Conservation (phyloP, 2,113 vertebrate genomes). For the Upupa epops region DNA sequence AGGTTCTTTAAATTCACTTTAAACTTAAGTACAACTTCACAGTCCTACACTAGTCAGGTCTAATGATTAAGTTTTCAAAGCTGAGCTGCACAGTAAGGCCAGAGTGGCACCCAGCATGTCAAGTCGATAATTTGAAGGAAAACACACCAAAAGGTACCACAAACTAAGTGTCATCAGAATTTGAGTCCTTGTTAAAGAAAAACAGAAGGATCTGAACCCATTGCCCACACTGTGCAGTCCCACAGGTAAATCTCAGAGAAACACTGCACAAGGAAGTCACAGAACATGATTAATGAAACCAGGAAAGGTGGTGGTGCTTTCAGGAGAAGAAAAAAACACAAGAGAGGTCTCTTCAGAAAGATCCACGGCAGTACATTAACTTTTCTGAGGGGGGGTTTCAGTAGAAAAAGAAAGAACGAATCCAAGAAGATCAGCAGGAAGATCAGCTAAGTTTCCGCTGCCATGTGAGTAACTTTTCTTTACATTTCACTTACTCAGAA, state of each 20-base stretch:
- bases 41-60: background rate
- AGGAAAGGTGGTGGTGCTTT: background rate
- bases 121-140: background rate
- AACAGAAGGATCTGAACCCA: background rate
- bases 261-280: background rate
- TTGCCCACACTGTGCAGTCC: background rate
- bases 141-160: background rate
- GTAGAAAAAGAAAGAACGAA: background rate
- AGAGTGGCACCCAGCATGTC: background rate
- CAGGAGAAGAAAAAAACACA: background rate
- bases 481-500: conserved; percentile 77
- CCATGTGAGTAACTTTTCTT: conserved; percentile 78
- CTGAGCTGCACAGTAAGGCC: background rate
- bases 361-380: background rate
- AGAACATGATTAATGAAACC: background rate
- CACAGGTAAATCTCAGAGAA: background rate
- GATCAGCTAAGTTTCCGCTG: conserved; percentile 56
- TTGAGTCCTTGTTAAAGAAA: background rate
- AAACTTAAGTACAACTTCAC: background rate
- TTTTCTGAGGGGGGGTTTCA: background rate
- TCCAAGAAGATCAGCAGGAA: background rate
- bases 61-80: background rate
- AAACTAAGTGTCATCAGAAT: background rate
- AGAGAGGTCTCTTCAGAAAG: background rate
- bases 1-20: background rate